Conservation (phyloP, 2,888 invertebrate genomes). For the Thymelicus lineola region DNA sequence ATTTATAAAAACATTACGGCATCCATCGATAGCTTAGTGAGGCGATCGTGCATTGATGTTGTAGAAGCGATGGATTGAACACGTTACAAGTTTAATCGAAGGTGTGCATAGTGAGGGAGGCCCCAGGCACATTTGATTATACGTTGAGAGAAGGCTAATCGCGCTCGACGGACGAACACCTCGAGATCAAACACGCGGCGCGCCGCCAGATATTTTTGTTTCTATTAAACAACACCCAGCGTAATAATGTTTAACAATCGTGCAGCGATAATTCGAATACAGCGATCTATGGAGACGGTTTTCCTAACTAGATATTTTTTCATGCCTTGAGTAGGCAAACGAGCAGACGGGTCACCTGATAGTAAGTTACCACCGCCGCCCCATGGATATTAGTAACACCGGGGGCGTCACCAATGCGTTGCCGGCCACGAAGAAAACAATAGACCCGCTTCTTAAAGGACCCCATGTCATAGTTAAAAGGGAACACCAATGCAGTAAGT, state of each 20-base stretch:
- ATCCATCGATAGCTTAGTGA: conserved; percentile 39
- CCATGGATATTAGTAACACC: too few species aligned
- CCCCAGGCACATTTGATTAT: conserved; percentile 84
- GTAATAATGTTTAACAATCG: conserved; percentile 86
- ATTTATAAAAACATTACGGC: conserved; percentile 3
- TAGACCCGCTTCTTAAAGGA: too few species aligned
- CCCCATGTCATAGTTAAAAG: too few species aligned
- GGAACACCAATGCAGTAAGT: too few species aligned
- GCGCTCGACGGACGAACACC: conserved; percentile 85
- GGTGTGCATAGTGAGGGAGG: conserved; percentile 57
- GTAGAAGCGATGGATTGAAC: conserved; percentile 53
- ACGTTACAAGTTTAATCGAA: conserved; percentile 41
- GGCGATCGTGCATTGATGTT: not conserved
- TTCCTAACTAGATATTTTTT: too few species aligned
- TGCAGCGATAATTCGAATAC: conserved; percentile 83
- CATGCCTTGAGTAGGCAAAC: too few species aligned
- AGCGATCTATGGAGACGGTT: conserved; percentile 53
- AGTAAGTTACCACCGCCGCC: too few species aligned
- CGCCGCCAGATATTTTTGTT: conserved; percentile 86
- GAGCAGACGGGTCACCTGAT: too few species aligned
- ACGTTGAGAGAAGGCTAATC: conserved; percentile 85
- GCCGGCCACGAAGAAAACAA: too few species aligned
- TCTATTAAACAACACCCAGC: conserved; percentile 86
- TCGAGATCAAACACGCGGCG: conserved; percentile 86
- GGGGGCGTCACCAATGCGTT: too few species aligned